These are phyloP conservation scores for Rhagophthalmus giganteus DNA, from an alignment of 2,888 invertebrate species.

Conservation along the genomic window DNA sequence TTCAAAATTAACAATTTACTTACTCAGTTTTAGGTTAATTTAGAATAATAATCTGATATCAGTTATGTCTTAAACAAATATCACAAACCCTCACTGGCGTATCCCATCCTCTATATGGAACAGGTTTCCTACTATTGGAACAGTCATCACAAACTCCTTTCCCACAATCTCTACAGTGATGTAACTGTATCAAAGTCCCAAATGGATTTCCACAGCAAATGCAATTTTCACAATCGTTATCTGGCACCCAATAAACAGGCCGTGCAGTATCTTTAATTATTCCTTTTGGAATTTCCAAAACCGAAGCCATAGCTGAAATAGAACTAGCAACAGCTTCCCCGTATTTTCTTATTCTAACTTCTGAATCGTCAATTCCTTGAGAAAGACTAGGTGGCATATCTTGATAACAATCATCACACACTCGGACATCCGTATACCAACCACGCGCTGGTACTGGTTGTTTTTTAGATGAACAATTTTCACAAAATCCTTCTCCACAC, in stretches of 20 bases:
- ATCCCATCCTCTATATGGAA: conserved; percentile 74
- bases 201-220: conserved; percentile 67
- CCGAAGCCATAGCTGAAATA: conserved; percentile 69
- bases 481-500: conserved; percentile 81
- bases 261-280: conserved; percentile 74
- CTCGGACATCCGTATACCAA: conserved; percentile 71
- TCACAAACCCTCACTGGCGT: conserved; percentile 76
- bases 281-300: conserved; percentile 75
- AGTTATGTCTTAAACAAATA: conserved; percentile 55
- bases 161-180: conserved; percentile 75
- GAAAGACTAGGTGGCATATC: conserved; percentile 48
- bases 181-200: conserved; percentile 58
- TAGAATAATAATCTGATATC: conserved; percentile 5
- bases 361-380: conserved; percentile 46
- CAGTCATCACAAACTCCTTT: conserved; percentile 68
- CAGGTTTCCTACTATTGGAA: conserved; percentile 63
- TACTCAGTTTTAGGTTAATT: conserved; percentile 1
- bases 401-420: conserved; percentile 70
- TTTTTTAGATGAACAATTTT: conserved; percentile 67
- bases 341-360: conserved; percentile 63
- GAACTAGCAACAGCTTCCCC: conserved; percentile 76
- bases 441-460: conserved; percentile 72
- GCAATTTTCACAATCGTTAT: conserved; percentile 69
- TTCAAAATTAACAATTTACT: background rate
- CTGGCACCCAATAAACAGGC: conserved; percentile 81